phyloP scores from a whole-genome alignment of 2,797 vertebrate genomes.

The Poecilia velifera region DNA sequence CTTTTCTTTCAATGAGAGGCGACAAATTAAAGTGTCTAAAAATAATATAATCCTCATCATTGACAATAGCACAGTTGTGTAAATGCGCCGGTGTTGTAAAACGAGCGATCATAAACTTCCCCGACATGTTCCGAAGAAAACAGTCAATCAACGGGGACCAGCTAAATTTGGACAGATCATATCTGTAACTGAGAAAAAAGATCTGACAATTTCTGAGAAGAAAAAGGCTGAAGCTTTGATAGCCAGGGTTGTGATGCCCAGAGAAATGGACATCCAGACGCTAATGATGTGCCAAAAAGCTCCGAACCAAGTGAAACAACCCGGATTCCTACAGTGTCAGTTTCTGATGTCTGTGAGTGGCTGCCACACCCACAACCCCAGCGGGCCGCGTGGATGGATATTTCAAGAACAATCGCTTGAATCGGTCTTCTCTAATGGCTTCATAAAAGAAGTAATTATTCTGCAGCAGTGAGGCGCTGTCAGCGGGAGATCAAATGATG shows the following conservation, averaged over 20 bases:
- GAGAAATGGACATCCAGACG: slow-evolving; percentile 5
- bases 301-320: slow-evolving; percentile 26
- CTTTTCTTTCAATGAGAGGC: slow-evolving; percentile 69
- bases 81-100: slow-evolving; percentile 54
- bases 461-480: slow-evolving; percentile 63
- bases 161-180: slow-evolving; percentile 27
- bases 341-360: slow-evolving; percentile 23
- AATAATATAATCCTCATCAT: slow-evolving; percentile 71
- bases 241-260: slow-evolving; percentile 8
- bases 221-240: slow-evolving; percentile 1
- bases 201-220: slow-evolving; percentile 1
- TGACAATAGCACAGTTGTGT: slow-evolving; percentile 46
- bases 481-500: slow-evolving; percentile 77
- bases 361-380: slow-evolving; percentile 32
- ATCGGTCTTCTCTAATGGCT: slow-evolving; percentile 67
- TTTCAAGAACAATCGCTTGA: slow-evolving; percentile 70
- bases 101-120: slow-evolving; percentile 37
- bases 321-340: slow-evolving; percentile 22
- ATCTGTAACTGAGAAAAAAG: slow-evolving; percentile 8
- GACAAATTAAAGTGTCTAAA: slow-evolving; percentile 74
- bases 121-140: slow-evolving; percentile 27
- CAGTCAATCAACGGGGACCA: neutral
- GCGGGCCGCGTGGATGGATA: slow-evolving; percentile 51
- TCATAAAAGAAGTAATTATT: slow-evolving; percentile 77
- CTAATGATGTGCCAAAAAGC: slow-evolving; percentile 36